Conservation (phyloP, 1,140 invertebrate species). For the Diplogasteroides magnus region DNA sequence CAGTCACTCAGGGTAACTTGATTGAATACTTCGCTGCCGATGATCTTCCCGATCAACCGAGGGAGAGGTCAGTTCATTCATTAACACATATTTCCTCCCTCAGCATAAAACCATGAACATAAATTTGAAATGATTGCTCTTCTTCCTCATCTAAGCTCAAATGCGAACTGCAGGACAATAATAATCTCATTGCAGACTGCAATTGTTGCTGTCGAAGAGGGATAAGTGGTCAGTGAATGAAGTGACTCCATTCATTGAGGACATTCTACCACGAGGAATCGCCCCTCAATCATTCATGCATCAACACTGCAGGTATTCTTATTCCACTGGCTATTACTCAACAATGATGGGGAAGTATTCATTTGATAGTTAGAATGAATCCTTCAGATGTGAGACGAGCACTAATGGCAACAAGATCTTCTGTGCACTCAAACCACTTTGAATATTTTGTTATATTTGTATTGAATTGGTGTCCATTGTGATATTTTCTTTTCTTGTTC, state of each 20-base stretch:
- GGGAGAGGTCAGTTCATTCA: background rate
- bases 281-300: background rate
- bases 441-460: too few relatives aligned
- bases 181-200: background rate
- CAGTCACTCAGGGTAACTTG: background rate
- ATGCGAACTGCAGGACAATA: too few relatives aligned
- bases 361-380: too few relatives aligned
- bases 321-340: too few relatives aligned
- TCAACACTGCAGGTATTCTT: constrained; percentile 1
- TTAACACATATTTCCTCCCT: background rate
- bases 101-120: background rate
- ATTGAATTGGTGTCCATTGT: too few relatives aligned
- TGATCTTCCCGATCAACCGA: background rate
- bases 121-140: background rate
- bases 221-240: background rate
- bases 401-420: background rate
- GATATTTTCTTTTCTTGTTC: too few relatives aligned
- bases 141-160: too few relatives aligned
- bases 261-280: background rate
- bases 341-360: background rate
- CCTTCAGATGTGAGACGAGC: background rate
- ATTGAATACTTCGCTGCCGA: background rate
- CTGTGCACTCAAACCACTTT: background rate
- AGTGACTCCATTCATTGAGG: background rate
- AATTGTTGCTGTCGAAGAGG: background rate